Base-by-base conservation (phyloP, 2,113 vertebrate species). In the Edolisoma coerulescens region DNA sequence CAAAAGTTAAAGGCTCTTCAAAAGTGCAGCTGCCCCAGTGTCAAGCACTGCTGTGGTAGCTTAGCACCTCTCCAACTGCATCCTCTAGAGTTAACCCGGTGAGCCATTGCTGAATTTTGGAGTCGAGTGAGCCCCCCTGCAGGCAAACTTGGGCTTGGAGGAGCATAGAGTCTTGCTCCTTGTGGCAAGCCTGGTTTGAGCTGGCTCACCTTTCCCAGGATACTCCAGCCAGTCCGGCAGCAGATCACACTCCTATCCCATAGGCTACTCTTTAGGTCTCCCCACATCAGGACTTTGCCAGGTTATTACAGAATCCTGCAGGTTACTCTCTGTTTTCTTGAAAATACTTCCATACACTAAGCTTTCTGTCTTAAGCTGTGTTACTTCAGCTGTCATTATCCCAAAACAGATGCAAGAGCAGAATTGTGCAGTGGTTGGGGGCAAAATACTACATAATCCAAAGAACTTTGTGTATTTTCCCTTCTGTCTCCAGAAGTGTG, bases 21-120 rank as follows among this genome's bases (percentile, higher is more conserved):
- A 4, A 65, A 37, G 28, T 2, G 1, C 45, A 57, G 4, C 28
- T 79, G 8, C 22, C 24, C 4, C 24, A 52, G 0, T 2, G 11
- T 37, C 41, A 84, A 78, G 45, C 49, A 53, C 41, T 86, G 50
- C 19, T 80, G 27, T 45, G n/a, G 10, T 37, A 26, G 5, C 2
- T 80, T 60, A 60, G 20, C n/a, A 33, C 5, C 3, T 33, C 24
- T 68, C n/a, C 37, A 71, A 1, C 16, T 73, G 39, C 21, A 24
- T 74, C 22, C 45, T 74, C 26, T 13, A 37, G 59, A 64, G 24
- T 21, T 65, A 17, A 61, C 32, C 19, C 65, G n/a, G 11, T 56
- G 44, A 90, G 24, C 22, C n/a, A 17, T 5, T 71, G 41, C 23
- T 85, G 79, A 53, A 49, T 27, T 45, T 41, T 37, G 47, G 37